These are phyloP conservation scores for Lottia scabra DNA, from an alignment of 2,888 invertebrate genomes.

Conservation along the genomic window DNA sequence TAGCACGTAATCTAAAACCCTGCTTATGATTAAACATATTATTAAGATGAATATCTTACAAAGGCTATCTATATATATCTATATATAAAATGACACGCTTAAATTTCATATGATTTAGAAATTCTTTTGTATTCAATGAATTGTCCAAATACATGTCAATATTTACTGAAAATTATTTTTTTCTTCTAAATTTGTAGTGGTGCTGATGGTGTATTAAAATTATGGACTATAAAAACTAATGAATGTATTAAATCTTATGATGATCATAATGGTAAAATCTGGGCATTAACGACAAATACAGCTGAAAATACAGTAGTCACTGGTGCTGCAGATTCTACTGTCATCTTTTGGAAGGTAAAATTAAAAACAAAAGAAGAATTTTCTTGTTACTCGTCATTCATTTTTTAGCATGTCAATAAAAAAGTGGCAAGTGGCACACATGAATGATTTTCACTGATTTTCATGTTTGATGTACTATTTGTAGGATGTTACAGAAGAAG, in stretches of 20 bases:
- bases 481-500: conserved; percentile 83
- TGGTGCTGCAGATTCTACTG: conserved; percentile 88
- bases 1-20: too few species aligned
- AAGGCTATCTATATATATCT: too few species aligned
- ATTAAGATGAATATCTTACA: too few species aligned
- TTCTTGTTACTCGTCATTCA: too few species aligned
- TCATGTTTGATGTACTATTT: conserved; percentile 17
- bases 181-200: conserved; percentile 71
- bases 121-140: background rate
- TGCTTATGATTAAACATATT: too few species aligned
- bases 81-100: too few species aligned
- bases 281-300: conserved; percentile 72
- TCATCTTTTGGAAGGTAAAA: conserved; percentile 81
- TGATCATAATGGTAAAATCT: conserved; percentile 83
- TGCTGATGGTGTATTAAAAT: conserved; percentile 91
- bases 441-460: too few species aligned
- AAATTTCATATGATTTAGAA: conserved; percentile 1
- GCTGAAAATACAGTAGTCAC: conserved; percentile 80
- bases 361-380: too few species aligned
- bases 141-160: background rate
- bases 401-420: too few species aligned
- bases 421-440: too few species aligned
- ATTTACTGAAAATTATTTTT: too few species aligned
- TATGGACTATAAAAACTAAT: conserved; percentile 92
- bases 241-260: conserved; percentile 89